Base-by-base conservation (phyloP, 2,797 vertebrate genomes). In the Astyanax mexicanus region DNA sequence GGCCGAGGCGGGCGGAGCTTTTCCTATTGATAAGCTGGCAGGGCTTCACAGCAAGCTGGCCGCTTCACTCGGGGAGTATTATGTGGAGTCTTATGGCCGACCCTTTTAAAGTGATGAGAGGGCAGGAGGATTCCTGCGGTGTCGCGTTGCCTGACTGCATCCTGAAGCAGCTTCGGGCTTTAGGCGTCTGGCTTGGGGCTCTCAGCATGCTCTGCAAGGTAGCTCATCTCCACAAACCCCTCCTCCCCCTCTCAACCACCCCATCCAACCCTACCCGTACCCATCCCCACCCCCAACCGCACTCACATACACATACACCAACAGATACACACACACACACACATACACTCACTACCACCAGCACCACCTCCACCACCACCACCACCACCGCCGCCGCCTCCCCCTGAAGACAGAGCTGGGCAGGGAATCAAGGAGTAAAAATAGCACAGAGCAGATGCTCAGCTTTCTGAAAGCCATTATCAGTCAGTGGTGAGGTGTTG, bases 391-490 rank as follows among this genome's bases (percentile, higher is more conserved):
- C 74, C n/a, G n/a, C n/a, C n/a, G n/a, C n/a, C n/a, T n/a, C 38
- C 49, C 67, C 54, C 73, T 52, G 51, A 77, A 75, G 77, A 81
- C 83, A 62, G 65, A 75, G 61, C 58, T 65, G 68, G 68, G 78
- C 66, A 62, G 47, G 68, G 79, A 79, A 79, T 74, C 60, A 77
- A 69, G 57, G 21, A 38, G 68, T 81, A 84, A 81, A 83, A 84
- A 84, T 84, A 84, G 83, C 62, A 67, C 23, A 62, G 38, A 72
- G 64, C 79, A 84, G 83, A 83, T 80, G 83, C 74, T 79, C 62
- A 44, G 68, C 72, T 83, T 79, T 77, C 79, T 77, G 79, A 81
- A 84, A 84, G 79, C 81, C 79, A 81, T 84, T 84, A 84, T 83
- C 83, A 77, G 76, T 77, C 67, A 77, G 68, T 66, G 75, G 35